Conservation (phyloP, 2,797 vertebrate genomes). For the Pseudocheirus occidentalis region DNA sequence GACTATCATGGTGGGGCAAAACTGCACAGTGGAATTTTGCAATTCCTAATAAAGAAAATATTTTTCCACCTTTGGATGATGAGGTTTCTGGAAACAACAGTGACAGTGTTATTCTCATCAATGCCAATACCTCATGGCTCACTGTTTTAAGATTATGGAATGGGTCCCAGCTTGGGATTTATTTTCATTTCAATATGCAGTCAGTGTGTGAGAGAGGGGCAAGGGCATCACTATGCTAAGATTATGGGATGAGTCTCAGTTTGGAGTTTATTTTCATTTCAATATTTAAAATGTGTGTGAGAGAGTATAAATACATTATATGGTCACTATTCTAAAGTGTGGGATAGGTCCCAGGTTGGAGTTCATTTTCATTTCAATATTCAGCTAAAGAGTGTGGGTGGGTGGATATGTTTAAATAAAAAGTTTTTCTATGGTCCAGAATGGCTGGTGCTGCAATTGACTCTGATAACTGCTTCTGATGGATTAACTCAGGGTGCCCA, state of each 20-base stretch:
- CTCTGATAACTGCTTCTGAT: conserved; percentile 61
- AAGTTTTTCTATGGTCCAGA: conserved; percentile 63
- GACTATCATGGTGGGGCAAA: neutral
- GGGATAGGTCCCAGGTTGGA: conserved; percentile 36
- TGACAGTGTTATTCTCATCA: conserved; percentile 9
- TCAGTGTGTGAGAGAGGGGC: neutral
- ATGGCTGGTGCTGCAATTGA: conserved; percentile 54
- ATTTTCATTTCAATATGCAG: conserved; percentile 70
- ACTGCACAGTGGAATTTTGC: conserved; percentile 46
- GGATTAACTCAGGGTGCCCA: conserved; percentile 56
- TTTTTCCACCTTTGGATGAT: conserved; percentile 16
- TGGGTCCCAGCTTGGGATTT: conserved; percentile 11
- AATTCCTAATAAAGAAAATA: conserved; percentile 39
- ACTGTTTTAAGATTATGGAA: conserved; percentile 55
- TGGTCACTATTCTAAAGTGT: conserved; percentile 40
- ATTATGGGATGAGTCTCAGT: conserved; percentile 57
- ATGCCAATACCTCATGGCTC: neutral
- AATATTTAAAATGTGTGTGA: conserved; percentile 61
- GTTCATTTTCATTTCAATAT: conserved; percentile 59
- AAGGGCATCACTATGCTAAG: neutral
- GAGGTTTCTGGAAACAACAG: conserved; percentile 38
- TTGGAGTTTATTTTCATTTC: conserved; percentile 50
- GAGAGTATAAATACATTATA: no score
- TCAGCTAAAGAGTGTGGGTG: neutral
- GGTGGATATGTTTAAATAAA: conserved; percentile 43